Base-by-base conservation (phyloP, 2,888 invertebrate species). In the Amiota mariae region DNA sequence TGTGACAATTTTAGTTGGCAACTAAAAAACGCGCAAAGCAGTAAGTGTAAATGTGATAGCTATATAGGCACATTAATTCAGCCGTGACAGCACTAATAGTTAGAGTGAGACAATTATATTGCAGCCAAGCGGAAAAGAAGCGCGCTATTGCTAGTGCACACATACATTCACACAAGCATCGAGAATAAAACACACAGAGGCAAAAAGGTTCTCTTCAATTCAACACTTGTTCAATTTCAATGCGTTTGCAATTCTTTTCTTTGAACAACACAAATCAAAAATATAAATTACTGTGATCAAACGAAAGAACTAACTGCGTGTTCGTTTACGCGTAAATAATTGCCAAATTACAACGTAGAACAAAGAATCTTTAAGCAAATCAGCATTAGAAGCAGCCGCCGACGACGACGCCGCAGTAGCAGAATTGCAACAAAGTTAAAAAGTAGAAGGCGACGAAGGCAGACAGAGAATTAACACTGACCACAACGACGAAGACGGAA, bases 171-270 rank as follows among this genome's bases (percentile, higher is more conserved):
- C 76, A 75, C 78, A 74, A 77, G 74, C 77, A 61, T 72, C 76
- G 74, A 75, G 80, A 81, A 84, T 83, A 80, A 82, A 82, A 81
- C 68, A 51, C 75, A 71, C 76, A 77, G 72, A 73, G 77, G 79
- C 75, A 76, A 82, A 79, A 77, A 76, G 79, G 78, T 82, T 86
- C 86, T 85, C 87, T 82, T 85, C 87, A 78, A 86, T 82, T 85
- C 86, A 86, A 85, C 85, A 88, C 87, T 88, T 88, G 88, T 88
- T 87, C 85, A 88, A 88, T 88, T 87, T 86, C 80, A 84, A 86
- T 83, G 85, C 85, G 85, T 84, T 85, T 85, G 85, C 82, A 86
- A 82, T 86, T 81, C 81, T 86, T 86, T 87, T 86, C 81, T 85
- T 85, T 81, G 80, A 81, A 79, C 78, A 79, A 82, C 59, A 78